Percentiles rank a stretch among this genome's conserved stretches.
Conservation (phyloP, 2,113 vertebrate genomes). For the Pterophyllum scalare region DNA sequence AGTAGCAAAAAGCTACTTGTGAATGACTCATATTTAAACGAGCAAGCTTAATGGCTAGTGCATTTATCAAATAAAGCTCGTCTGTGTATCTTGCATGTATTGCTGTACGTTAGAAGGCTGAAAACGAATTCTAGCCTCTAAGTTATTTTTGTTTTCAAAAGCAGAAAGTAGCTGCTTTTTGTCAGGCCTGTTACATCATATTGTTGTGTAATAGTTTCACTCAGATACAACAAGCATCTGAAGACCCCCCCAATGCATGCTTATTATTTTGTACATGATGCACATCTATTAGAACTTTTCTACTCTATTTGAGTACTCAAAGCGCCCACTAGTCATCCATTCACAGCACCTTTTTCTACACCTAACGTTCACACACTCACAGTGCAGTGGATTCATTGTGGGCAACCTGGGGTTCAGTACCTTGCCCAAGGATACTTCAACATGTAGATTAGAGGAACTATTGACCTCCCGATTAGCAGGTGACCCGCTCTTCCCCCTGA, state of each 20-base stretch:
- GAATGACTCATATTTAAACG: conserved; percentile 5
- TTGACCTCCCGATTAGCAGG: neutral
- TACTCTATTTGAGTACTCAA: neutral
- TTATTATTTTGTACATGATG: neutral
- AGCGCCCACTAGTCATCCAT: neutral
- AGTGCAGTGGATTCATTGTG: neutral
- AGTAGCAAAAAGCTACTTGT: neutral
- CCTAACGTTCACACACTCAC: too few species aligned
- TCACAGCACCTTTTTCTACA: neutral
- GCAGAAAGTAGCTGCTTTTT: neutral
- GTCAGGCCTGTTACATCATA: neutral
- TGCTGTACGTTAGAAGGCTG: neutral
- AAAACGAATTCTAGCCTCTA: neutral
- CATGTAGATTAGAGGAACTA: neutral
- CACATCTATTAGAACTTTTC: neutral
- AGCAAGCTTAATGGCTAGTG: neutral
- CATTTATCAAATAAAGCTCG: neutral
- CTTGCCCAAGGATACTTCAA: neutral
- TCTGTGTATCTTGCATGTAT: neutral
- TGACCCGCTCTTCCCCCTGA: neutral
- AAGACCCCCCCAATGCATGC: neutral
- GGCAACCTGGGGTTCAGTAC: neutral
- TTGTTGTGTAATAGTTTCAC: neutral
- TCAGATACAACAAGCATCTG: neutral
- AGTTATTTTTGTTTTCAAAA: neutral